Percentiles rank a stretch among this genome's conserved stretches.
Evolutionary conservation across 1,140 invertebrate species (phyloP).

Genomic region (Drosophila truncata): DNA sequence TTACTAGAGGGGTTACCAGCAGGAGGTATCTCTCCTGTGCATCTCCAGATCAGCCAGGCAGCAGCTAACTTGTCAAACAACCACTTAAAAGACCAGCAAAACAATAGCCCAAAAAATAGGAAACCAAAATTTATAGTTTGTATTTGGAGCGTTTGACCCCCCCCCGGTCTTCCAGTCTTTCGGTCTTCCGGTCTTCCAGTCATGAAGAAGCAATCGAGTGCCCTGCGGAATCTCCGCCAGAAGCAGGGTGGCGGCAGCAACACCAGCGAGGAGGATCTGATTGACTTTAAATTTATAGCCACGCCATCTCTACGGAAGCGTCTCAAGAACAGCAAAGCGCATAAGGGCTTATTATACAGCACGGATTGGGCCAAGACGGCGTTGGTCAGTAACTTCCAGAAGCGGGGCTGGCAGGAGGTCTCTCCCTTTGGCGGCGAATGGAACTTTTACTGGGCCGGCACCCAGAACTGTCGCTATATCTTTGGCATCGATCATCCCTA

Average conservation of each 20-base stretch:
- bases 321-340: neutral
- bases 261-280: conserved; percentile 15
- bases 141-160: neutral
- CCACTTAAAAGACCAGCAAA: neutral
- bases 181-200: too few relatives aligned
- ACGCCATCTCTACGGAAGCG: neutral
- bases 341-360: conserved; percentile 48
- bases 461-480: conserved; percentile 71
- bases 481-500: conserved; percentile 73
- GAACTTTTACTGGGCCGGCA: conserved; percentile 72
- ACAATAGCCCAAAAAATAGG: conserved; percentile 1
- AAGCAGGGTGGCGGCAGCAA: neutral
- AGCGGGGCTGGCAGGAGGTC: conserved; percentile 64
- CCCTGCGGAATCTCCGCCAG: conserved; percentile 8
- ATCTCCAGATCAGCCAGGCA: conserved; percentile 7
- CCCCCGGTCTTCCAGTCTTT: neutral
- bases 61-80: conserved; percentile 12
- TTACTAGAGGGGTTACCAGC: neutral
- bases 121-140: conserved; percentile 29
- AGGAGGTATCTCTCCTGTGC: neutral
- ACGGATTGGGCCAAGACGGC: conserved; percentile 63
- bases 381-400: conserved; percentile 58
- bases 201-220: conserved; percentile 16
- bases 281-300: neutral
- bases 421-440: conserved; percentile 58